Conservation (phyloP, 2,113 vertebrate species). For the Clarias gariepinus region DNA sequence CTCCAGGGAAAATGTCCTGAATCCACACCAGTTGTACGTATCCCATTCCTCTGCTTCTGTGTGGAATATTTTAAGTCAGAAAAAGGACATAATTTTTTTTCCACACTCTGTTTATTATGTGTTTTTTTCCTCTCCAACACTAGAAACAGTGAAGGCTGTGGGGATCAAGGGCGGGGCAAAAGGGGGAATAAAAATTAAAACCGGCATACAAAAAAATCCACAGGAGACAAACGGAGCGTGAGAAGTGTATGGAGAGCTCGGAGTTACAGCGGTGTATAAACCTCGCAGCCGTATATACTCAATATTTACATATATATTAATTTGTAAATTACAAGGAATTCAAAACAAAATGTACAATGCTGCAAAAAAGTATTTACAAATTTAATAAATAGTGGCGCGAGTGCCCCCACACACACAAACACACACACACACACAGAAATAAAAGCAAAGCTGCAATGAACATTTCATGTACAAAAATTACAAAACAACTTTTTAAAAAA, state of each 20-base stretch:
- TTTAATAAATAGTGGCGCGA: constrained; percentile 54
- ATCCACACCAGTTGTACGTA: too few species aligned
- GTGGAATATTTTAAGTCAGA: neutral
- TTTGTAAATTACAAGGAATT: constrained; percentile 59
- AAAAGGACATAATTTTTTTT: neutral
- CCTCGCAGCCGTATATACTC: constrained; percentile 50
- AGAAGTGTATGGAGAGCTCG: constrained; percentile 33
- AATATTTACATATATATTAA: constrained; percentile 59
- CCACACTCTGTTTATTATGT: constrained; percentile 52
- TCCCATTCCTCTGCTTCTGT: neutral
- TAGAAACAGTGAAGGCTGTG: constrained; percentile 27
- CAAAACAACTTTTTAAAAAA: constrained; percentile 57
- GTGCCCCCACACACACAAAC: constrained; percentile 20
- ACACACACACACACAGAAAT: constrained; percentile 28
- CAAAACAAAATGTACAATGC: constrained; percentile 59
- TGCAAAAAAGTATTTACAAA: constrained; percentile 60
- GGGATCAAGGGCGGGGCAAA: neutral
- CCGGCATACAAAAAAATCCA: constrained; percentile 42
- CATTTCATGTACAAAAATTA: constrained; percentile 58
- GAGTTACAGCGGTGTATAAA: constrained; percentile 50
- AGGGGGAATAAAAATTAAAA: constrained; percentile 29
- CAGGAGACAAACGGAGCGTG: constrained; percentile 39
- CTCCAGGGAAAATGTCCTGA: neutral
- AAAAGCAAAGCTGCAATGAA: constrained; percentile 52
- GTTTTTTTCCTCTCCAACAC: constrained; percentile 34